These are phyloP conservation scores for Babyrousa celebensis DNA, from an alignment of 2,797 vertebrate species.

Conservation along the genomic window DNA sequence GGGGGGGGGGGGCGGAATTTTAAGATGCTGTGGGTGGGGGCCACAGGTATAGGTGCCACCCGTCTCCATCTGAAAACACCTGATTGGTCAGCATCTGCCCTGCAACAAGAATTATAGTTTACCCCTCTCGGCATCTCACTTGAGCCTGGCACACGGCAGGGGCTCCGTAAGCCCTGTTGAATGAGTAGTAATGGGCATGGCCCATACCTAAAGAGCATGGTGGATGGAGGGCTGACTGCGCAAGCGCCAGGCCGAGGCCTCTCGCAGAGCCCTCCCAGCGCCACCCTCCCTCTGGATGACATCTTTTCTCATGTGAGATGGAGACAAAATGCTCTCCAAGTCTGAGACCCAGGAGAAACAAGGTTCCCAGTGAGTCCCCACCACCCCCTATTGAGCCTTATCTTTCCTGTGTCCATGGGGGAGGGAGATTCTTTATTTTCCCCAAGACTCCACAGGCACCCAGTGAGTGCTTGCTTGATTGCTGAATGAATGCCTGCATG, in stretches of 20 bases:
- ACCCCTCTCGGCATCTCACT: neutral
- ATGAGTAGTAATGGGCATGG: neutral
- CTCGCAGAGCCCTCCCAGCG: neutral
- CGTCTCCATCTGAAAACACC: neutral
- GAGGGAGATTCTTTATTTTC: neutral
- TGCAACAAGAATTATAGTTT: neutral
- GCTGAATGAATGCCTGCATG: neutral
- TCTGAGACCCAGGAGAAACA: constrained; percentile 45
- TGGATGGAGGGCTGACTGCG: neutral
- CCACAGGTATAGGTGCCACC: neutral
- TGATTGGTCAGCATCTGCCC: neutral
- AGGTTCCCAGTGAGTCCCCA: constrained; percentile 54
- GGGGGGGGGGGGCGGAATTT: neutral
- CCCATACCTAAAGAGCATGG: neutral
- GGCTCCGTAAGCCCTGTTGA: neutral
- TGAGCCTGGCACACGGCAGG: neutral
- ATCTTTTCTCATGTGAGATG: constrained; percentile 25
- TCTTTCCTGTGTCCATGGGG: neutral
- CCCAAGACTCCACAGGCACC: neutral
- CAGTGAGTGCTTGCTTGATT: neutral
- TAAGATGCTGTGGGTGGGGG: neutral
- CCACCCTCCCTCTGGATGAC: neutral
- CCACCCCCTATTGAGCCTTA: neutral
- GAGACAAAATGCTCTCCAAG: neutral
- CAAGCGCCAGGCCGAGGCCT: neutral